Evolutionary conservation across 2,113 vertebrate genomes (phyloP).

Genomic region (Rousettus leschenaultii): DNA sequence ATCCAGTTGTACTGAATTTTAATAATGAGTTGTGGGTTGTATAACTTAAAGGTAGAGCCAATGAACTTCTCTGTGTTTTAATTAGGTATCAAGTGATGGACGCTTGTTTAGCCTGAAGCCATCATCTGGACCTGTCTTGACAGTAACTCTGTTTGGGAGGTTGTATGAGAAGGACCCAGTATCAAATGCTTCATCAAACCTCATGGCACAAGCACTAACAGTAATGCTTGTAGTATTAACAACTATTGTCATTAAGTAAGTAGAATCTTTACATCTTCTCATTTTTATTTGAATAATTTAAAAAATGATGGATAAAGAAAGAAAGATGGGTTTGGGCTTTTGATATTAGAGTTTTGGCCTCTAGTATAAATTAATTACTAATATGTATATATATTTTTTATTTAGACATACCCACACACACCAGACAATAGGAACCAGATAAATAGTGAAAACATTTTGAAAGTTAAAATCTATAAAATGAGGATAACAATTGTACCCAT

Average conservation of each 20-base stretch:
- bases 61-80: constrained; percentile 38
- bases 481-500: neutral
- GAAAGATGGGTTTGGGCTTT: neutral
- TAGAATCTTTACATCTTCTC: neutral
- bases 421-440: neutral
- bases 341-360: neutral
- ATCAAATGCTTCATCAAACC: neutral
- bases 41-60: neutral
- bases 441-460: neutral
- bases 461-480: neutral
- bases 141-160: constrained; percentile 79
- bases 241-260: neutral
- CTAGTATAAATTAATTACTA: neutral
- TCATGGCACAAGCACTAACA: neutral
- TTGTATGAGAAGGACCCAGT: constrained; percentile 73
- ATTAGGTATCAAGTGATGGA: constrained; percentile 76
- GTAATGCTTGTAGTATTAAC: neutral
- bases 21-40: neutral
- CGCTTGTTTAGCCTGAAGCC: constrained; percentile 54
- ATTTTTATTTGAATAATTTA: neutral
- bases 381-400: neutral
- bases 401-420: neutral
- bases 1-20: neutral
- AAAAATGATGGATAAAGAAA: neutral
- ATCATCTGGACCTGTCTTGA: constrained; percentile 76